Evolutionary conservation across 2,888 invertebrate genomes (phyloP), one percentile per base, ranked within the genome.

Genomic region (Morinoia aosen): DNA sequence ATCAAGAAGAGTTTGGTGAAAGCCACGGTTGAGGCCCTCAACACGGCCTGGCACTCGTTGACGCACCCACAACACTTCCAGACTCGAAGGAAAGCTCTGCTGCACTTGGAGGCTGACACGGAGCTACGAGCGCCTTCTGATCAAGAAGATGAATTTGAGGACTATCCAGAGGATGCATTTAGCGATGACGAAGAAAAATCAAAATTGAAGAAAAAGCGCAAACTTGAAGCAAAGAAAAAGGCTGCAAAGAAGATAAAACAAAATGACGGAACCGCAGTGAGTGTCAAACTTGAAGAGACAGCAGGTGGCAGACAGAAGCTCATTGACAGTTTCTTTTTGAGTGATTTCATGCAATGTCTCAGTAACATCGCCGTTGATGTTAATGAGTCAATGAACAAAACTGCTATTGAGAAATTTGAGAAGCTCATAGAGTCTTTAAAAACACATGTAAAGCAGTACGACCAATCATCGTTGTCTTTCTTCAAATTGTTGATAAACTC

Each of bases 151-250:
- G 56, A 61, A n/a, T 25, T 64, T 48, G 2, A 95, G 16, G 39
- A 61, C 2, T n/a, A 95, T 16, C n/a, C 33, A 4, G 11, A 95
- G 4, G 95, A 58, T 25, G 64, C 19, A 48, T 16, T 11, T 39
- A 64, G 95, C 58, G 95, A 95, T 58, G 95, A 95, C 58, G 95
- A 95, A 64, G 95, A 95, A 33, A 95, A 95, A 64, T 95, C 95
- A 14, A 95, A 95, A 57, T 39, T 95, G 39, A 61, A 64, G 95
- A 95, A 61, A 58, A 95, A 95, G 64, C 48, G 95, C 7, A 95
- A 39, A 39, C 95, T 64, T 11, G 95, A 95, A 64, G 95, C 95
- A n/a, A 95, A 95, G 64, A 61, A 64, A 61, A 61, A 95, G 39
- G 95, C 95, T 2, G 61, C 95, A n/a, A 95, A 95, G 64, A 95